Evolutionary conservation across 2,797 vertebrate species (phyloP), one percentile per base, ranked within the genome.

Genomic region (Antennarius maculatus): DNA sequence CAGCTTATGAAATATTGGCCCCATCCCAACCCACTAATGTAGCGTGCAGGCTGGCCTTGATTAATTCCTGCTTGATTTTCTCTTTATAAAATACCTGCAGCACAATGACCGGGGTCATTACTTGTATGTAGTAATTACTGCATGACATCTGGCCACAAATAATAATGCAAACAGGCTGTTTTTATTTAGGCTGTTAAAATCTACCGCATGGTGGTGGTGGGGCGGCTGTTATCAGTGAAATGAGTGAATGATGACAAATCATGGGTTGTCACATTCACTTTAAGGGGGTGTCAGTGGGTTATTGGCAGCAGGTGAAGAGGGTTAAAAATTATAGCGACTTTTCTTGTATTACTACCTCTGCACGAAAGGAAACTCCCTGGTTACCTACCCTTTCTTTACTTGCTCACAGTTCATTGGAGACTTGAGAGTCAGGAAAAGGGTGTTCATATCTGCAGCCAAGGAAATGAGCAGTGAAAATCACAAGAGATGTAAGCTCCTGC

Each of bases 91-190:
- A 86, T 85, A 85, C 74, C 71, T 81, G 73, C 73, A 64, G 71
- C 54, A 70, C 78, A 85, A 76, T 80, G 71, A 79, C 79, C 68
- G 28, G 71, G 68, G 76, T 82, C 82, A 86, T 88, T 87, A 79
- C 78, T 80, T 83, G 77, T 82, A 70, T 73, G 82, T 75, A 65
- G 66, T 81, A 86, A 90, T 87, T 76, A 84, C 77, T 29, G 66
- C 50, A 48, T 17, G 51, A 54, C 79, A 80, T 71, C 63, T 80
- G 76, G 72, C 59, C 71, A 51, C 52, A 71, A 81, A 78, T 71
- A 58, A 62, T 74, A 81, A 85, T 61, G 53, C 66, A 68, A 79
- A 71, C 54, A 37, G 71, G 48, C 64, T 56, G 66, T 68, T 72
- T 71, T 76, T 79, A 66, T 75, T 86, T 48, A 51, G 56, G 51